A percentile compares a stretch with the other conserved stretches of the same genome.
Evolutionary conservation across 2,888 invertebrate species (phyloP).

Genomic region (Lepidocyrtinus sp.): DNA sequence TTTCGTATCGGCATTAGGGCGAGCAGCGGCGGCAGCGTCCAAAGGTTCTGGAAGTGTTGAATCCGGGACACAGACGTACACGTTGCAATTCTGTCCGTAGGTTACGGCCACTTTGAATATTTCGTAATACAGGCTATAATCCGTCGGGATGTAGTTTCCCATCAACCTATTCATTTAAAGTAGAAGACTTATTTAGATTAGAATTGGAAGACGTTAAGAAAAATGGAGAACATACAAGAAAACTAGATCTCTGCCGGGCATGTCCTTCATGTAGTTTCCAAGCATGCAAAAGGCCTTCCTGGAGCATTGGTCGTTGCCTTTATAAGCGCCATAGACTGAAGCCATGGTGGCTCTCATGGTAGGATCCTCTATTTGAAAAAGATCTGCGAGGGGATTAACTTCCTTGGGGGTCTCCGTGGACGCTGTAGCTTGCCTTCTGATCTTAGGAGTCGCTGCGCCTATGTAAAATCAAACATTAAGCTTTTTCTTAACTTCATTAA

Average conservation of each 20-base stretch:
- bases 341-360: constrained; percentile 38
- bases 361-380: constrained; percentile 48
- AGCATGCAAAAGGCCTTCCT: constrained; percentile 59
- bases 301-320: constrained; percentile 58
- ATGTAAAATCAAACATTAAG: no score
- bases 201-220: not conserved
- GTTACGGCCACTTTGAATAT: constrained; percentile 64
- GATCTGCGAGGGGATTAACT: constrained; percentile 53
- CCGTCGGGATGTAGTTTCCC: constrained; percentile 61
- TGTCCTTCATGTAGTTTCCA: constrained; percentile 60
- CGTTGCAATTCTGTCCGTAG: constrained; percentile 66
- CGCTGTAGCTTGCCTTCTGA: constrained; percentile 3
- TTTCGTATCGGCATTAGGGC: not conserved
- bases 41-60: not conserved
- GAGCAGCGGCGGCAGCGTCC: constrained; percentile 29
- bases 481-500: no score
- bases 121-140: constrained; percentile 61
- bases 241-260: constrained; percentile 59
- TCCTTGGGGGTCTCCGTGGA: not conserved
- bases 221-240: constrained; percentile 50
- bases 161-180: constrained; percentile 40
- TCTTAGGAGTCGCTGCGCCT: no score
- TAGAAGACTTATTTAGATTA: not conserved
- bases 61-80: constrained; percentile 60
- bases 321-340: constrained; percentile 53